phyloP scores from a whole-genome alignment of 1,140 invertebrate genomes.

The Bombus turneri region DNA sequence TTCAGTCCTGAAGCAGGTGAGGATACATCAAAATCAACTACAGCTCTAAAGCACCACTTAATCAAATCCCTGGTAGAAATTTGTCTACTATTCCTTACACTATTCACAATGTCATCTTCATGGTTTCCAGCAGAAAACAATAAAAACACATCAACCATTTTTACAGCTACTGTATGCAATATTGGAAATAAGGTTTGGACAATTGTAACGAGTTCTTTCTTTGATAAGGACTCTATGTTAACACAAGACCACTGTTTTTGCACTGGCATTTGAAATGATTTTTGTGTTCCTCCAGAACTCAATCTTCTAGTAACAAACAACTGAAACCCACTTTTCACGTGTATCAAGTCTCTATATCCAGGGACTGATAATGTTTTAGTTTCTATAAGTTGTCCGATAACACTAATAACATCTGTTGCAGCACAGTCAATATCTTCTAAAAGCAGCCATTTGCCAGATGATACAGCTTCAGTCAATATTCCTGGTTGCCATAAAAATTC shows the following conservation, averaged over 20 bases:
- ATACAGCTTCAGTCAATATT: slow-evolving; percentile 93
- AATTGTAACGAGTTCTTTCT: slow-evolving; percentile 87
- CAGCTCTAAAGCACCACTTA: slow-evolving; percentile 94
- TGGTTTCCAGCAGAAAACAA: slow-evolving; percentile 89
- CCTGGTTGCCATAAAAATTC: slow-evolving; percentile 99
- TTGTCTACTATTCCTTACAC: slow-evolving; percentile 81
- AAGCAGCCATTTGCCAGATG: slow-evolving; percentile 94
- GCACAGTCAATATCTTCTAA: slow-evolving; percentile 98
- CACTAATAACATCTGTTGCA: slow-evolving; percentile 94
- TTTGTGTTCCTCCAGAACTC: slow-evolving; percentile 84
- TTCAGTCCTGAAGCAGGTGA: slow-evolving; percentile 89
- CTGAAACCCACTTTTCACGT: slow-evolving; percentile 92
- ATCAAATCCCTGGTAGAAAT: slow-evolving; percentile 94
- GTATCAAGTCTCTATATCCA: slow-evolving; percentile 91
- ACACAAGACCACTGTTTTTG: slow-evolving; percentile 93
- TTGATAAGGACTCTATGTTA: slow-evolving; percentile 90
- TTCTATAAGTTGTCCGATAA: slow-evolving; percentile 93
- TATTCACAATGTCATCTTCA: slow-evolving; percentile 67
- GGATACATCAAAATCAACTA: slow-evolving; percentile 88
- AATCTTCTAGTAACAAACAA: slow-evolving; percentile 94
- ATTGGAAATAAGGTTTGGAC: slow-evolving; percentile 88
- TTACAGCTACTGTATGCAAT: slow-evolving; percentile 88
- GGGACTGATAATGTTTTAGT: slow-evolving; percentile 91
- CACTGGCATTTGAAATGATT: slow-evolving; percentile 86
- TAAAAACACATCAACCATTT: slow-evolving; percentile 93